Evolutionary conservation across 2,113 vertebrate species (phyloP).

Genomic region (Acrocephalus kingi): DNA sequence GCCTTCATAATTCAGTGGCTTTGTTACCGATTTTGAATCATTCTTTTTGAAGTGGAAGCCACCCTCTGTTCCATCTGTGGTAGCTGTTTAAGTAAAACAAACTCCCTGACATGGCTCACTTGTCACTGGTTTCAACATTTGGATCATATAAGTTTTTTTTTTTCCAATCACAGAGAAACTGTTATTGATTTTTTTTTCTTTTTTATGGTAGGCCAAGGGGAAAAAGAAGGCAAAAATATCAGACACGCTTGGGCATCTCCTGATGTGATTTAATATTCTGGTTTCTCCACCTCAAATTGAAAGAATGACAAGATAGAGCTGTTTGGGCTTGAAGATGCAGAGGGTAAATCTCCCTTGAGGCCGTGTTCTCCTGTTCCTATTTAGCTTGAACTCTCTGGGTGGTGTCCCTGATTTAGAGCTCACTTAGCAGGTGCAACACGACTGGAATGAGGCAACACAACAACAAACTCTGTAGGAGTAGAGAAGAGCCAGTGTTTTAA

Average conservation of each 20-base stretch:
- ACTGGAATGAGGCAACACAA: neutral
- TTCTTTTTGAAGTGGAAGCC: neutral
- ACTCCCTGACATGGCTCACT: neutral
- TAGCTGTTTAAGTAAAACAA: neutral
- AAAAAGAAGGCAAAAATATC: neutral
- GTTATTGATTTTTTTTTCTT: neutral
- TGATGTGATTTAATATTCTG: neutral
- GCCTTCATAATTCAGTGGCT: neutral
- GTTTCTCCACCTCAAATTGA: neutral
- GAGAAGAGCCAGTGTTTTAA: neutral
- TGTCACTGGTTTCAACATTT: neutral
- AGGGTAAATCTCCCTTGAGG: neutral
- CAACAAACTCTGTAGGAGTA: neutral
- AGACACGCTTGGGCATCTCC: neutral
- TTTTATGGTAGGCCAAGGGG: neutral
- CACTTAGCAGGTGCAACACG: neutral
- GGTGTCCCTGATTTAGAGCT: neutral
- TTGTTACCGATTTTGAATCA: neutral
- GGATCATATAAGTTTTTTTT: neutral
- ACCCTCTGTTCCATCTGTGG: neutral
- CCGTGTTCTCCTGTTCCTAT: neutral
- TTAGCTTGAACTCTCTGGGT: neutral
- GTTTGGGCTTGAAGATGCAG: neutral
- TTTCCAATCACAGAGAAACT: neutral
- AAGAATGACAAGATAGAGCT: neutral